Conservation (phyloP, 2,113 vertebrate genomes). For the Petaurus breviceps region DNA sequence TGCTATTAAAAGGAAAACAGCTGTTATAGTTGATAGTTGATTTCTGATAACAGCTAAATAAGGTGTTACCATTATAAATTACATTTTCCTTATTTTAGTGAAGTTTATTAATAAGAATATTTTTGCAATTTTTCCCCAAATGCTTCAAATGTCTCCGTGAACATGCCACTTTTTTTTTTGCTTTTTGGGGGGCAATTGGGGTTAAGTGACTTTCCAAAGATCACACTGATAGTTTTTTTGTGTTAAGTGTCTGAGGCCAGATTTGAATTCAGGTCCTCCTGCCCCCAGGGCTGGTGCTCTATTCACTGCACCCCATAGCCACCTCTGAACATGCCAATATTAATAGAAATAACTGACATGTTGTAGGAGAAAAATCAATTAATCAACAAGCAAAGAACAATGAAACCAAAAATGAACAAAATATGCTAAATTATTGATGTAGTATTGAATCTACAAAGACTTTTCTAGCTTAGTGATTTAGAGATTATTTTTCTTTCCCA, state of each 20-base stretch:
- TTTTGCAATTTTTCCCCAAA: neutral
- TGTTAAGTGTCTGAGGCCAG: too few relatives aligned
- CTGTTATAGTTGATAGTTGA: neutral
- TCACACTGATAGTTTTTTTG: too few relatives aligned
- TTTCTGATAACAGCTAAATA: neutral
- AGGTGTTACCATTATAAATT: neutral
- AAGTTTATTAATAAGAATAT: neutral
- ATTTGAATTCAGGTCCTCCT: too few relatives aligned
- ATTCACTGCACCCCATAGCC: too few relatives aligned
- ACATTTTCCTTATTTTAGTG: neutral
- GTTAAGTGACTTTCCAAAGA: too few relatives aligned
- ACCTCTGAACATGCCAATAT: neutral
- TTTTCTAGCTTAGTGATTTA: neutral
- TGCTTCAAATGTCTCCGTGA: neutral
- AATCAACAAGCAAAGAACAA: neutral
- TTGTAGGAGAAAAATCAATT: neutral
- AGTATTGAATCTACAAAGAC: neutral
- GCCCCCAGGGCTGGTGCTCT: too few relatives aligned
- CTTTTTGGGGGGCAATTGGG: too few relatives aligned
- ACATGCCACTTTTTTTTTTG: too few relatives aligned
- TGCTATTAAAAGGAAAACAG: neutral
- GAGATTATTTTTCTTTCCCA: neutral
- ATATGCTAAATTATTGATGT: neutral
- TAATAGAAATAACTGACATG: neutral
- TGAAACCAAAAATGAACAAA: constrained; percentile 4